Base-by-base conservation (phyloP, 2,888 invertebrate species). In the Lycia hirtaria region DNA sequence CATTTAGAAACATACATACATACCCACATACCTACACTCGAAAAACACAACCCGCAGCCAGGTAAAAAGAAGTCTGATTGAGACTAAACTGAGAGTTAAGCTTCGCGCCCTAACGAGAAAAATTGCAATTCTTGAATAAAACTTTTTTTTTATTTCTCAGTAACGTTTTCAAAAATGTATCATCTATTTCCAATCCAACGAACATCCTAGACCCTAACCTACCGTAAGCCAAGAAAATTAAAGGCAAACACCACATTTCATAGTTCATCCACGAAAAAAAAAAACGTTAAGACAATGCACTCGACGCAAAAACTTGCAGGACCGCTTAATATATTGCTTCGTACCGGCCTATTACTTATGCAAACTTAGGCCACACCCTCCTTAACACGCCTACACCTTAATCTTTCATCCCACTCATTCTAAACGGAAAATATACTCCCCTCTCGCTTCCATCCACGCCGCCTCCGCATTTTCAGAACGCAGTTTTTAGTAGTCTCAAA, bases 401-500 rank as follows among this genome's bases (percentile, higher is more conserved):
- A 48, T 68, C 73, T 35, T 10, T 63, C 65, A 10, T 81, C 90
- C 67, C 80, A 54, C 12, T 88, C 73, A n/a, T 3, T 5, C 78
- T 0, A 19, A 47, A 0, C 3, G 3, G 10, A 51, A 59, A 15
- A 1, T 33, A 19, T 85, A 85, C 70, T 24, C 65, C 70, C 63
- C 15, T 90, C 88, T 71, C 81, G 37, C 66, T 79, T 79, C 33
- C 60, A 67, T 77, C 75, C 81, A 84, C 65, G 74, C 78, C 91
- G 90, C 91, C 91, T 87, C 82, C 90, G 78, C 80, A 72, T 80
- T 83, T 82, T 83, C 85, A 83, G 83, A 69, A 65, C 60, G 75
- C 68, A 82, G 85, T 92, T 92, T 92, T 92, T 92, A 92, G 91
- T 92, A 78, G 82, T 72, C 76, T 76, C 71, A 80, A 87, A 85